Percentiles rank a stretch among this genome's conserved stretches.
These are phyloP conservation scores for Cosmia trapezina DNA, from an alignment of 2,888 invertebrate species.

Conservation along the genomic window DNA sequence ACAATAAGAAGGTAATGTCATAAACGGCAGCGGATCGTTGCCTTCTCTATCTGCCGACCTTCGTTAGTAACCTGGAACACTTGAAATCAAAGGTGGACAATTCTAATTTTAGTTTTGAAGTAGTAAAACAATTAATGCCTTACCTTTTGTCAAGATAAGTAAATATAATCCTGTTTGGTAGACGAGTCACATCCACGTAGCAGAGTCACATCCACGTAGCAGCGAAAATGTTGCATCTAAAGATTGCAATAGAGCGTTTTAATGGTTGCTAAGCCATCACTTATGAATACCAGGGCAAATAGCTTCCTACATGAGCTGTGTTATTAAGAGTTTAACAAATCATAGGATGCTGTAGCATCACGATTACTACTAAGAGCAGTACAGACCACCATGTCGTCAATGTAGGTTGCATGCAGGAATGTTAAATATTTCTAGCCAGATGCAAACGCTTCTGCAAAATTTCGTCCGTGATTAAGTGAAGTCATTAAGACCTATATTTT, in stretches of 20 bases:
- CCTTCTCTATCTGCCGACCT: constrained; percentile 18
- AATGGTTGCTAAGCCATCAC: constrained; percentile 4
- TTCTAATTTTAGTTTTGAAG: not conserved
- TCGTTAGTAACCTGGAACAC: constrained; percentile 7
- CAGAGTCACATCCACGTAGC: too few relatives aligned
- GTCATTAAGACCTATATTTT: constrained; percentile 12
- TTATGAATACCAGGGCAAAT: constrained; percentile 31
- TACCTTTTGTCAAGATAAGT: constrained; percentile 11
- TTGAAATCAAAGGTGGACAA: constrained; percentile 30
- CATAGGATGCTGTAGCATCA: constrained; percentile 19
- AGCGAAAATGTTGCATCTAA: constrained; percentile 11
- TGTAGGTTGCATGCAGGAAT: constrained; percentile 2
- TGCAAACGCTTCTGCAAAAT: constrained; percentile 13
- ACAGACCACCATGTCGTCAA: not conserved
- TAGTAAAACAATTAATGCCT: not conserved
- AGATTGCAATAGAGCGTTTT: not conserved
- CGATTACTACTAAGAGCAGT: not conserved
- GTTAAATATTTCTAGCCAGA: not conserved
- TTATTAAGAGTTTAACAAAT: constrained; percentile 36
- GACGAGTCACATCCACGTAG: too few relatives aligned
- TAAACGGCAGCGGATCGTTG: constrained; percentile 14
- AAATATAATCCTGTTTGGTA: constrained; percentile 10
- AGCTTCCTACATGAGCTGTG: constrained; percentile 12
- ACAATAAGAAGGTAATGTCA: too few relatives aligned
- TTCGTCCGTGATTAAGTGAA: constrained; percentile 18